These are phyloP conservation scores for Leptocoma aspasia DNA, from an alignment of 2,113 vertebrate species.

Conservation along the genomic window DNA sequence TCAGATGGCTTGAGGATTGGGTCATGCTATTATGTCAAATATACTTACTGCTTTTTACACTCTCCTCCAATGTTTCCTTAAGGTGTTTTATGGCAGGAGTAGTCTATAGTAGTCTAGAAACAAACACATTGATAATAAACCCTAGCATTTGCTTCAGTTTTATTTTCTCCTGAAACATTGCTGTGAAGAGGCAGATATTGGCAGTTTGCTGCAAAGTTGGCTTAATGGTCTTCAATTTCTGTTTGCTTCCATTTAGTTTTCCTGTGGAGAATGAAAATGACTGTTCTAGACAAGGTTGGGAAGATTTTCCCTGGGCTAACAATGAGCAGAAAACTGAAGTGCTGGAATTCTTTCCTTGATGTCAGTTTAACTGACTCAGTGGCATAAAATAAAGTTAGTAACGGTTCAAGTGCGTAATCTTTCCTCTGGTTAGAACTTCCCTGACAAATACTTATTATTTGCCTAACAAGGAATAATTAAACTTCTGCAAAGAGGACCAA, in stretches of 20 bases:
- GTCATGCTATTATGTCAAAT: background rate
- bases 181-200: background rate
- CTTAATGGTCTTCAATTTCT: background rate
- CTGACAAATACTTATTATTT: slow-evolving; percentile 26
- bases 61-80: background rate
- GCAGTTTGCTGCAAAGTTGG: background rate
- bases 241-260: background rate
- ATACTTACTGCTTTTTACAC: background rate
- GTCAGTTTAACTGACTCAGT: slow-evolving; percentile 3
- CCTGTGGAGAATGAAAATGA: background rate
- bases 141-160: background rate
- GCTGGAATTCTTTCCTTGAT: slow-evolving; percentile 21
- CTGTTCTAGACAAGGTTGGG: background rate
- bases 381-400: slow-evolving; percentile 37
- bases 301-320: background rate
- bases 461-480: slow-evolving; percentile 44
- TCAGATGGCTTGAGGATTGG: background rate
- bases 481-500: background rate
- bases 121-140: background rate
- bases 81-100: background rate
- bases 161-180: background rate
- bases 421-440: background rate
- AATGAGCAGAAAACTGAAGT: background rate
- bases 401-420: slow-evolving; percentile 5
- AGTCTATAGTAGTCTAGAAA: background rate